Percentiles rank a stretch among this genome's conserved stretches.
phyloP scores from a whole-genome alignment of 2,797 vertebrate species.

The Trachurus trachurus region DNA sequence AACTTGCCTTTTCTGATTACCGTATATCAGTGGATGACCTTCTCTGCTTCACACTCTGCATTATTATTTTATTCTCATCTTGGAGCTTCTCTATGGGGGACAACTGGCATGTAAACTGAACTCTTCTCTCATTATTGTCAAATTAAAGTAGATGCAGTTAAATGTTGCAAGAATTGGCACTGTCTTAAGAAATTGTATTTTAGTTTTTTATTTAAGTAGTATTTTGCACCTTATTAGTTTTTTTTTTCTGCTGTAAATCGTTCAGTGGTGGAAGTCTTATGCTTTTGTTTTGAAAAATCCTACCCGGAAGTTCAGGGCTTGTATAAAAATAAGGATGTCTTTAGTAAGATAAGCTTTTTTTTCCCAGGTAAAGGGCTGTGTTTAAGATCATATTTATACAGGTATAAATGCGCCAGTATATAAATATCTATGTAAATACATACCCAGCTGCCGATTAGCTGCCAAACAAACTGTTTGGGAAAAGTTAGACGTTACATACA shows the following conservation, averaged over 20 bases:
- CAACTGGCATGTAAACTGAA: not conserved
- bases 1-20: not conserved
- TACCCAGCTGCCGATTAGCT: accelerated
- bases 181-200: not conserved
- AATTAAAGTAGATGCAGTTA: not conserved
- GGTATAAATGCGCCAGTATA: no score
- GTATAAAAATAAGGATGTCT: no score
- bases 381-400: accelerated
- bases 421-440: no score
- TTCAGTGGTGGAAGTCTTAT: not conserved
- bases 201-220: not conserved
- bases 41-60: not conserved
- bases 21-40: not conserved
- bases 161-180: not conserved
- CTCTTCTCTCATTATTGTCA: not conserved
- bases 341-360: not conserved
- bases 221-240: not conserved
- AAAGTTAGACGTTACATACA: no score
- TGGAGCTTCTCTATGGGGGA: not conserved
- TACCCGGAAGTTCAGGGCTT: not conserved
- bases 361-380: accelerated
- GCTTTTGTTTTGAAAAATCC: slow-evolving; percentile 51
- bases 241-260: not conserved
- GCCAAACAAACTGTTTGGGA: not conserved
- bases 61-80: not conserved